Base-by-base conservation (phyloP, 2,888 invertebrate genomes). In the Parascotia fuliginaria region DNA sequence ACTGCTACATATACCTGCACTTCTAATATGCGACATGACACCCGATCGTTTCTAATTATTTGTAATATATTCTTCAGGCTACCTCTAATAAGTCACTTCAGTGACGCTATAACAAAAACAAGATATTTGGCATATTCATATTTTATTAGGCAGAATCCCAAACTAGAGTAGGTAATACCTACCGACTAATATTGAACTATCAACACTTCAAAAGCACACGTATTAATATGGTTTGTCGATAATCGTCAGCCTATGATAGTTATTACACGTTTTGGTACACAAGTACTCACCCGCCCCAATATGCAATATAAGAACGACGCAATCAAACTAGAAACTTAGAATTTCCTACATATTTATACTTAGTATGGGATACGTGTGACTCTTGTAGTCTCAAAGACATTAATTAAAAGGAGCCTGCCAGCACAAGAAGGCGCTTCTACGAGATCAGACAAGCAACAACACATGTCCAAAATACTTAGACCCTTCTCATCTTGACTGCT, bases 371-470 rank as follows among this genome's bases (percentile, higher is more conserved):
- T 78, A 81, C 78, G 76, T 80, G 81, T 67, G 70, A 68, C 73
- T 75, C 65, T 66, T 79, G 68, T 79, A 80, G 83, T 83, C 81
- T 71, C 78, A 65, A 77, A 80, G 86, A 87, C 87, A 87, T 88
- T 90, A 89, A 89, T 90, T 89, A 90, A 87, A n/a, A 83, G 83
- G 81, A 79, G 76, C 70, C 85, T 87, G 90, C 86, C 89, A 88
- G 71, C 79, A 71, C 89, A 89, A 89, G 86, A 86, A 87, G 89
- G 89, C 83, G 85, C 79, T 70, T 73, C 72, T 75, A 73, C 70
- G 72, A 81, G 81, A 85, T 83, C 80, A 85, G 83, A 81, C 79
- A 79, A 73, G 79, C 76, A 73, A 64, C 67, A 63, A 46, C 80
- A 77, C 73, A 69, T 66, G 74, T 73, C 84, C 83, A 85, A 62